phyloP scores from a whole-genome alignment of 2,113 vertebrate genomes.

The Heterochromis multidens region DNA sequence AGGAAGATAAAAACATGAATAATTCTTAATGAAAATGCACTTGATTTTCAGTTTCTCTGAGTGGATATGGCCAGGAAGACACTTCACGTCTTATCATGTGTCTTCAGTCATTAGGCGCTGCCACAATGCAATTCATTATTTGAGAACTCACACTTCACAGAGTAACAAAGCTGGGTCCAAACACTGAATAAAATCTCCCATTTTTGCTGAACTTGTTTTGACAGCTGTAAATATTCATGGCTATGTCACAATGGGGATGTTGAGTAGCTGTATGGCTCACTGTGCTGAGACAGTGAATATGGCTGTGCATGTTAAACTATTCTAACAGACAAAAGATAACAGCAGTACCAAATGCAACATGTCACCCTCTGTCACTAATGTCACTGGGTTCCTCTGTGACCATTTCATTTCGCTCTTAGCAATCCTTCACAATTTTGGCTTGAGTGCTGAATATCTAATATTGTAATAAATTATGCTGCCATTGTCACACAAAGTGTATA shows the following conservation, averaged over 20 bases:
- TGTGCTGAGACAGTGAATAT: conserved; percentile 14
- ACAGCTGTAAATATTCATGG: conserved; percentile 58
- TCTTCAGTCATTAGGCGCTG: conserved; percentile 26
- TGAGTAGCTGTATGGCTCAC: conserved; percentile 30
- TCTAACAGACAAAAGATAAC: neutral
- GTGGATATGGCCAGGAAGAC: neutral
- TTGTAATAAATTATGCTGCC: neutral
- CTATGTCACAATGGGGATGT: conserved; percentile 29
- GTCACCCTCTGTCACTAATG: neutral
- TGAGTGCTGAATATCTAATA: neutral
- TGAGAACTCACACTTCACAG: conserved; percentile 17
- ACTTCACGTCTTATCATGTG: neutral
- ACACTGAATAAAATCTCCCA: conserved; percentile 28
- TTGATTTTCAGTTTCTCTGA: neutral
- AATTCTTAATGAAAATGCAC: neutral
- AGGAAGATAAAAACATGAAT: neutral
- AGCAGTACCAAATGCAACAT: neutral
- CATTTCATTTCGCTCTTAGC: neutral
- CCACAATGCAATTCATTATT: conserved; percentile 2
- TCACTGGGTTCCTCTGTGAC: neutral
- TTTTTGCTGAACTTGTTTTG: conserved; percentile 18
- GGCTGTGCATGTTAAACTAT: conserved; percentile 21
- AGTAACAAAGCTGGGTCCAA: conserved; percentile 29
- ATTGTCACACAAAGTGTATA: neutral
- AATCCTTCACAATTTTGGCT: neutral